Evolutionary conservation across 2,888 invertebrate genomes (phyloP), one percentile per base, ranked within the genome.

Genomic region (Plagodis pulveraria): DNA sequence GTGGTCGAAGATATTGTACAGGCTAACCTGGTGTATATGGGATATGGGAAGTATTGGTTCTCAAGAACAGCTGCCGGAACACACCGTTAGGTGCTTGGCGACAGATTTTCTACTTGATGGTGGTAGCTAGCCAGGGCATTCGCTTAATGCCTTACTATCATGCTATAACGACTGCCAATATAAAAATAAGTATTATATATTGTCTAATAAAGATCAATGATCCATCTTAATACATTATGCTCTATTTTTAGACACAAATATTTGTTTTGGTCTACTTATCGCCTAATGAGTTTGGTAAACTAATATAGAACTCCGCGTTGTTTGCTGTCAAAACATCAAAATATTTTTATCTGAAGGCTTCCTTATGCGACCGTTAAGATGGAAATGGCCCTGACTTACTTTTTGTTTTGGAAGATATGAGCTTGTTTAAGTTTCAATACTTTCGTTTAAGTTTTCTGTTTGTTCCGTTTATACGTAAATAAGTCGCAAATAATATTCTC

Each of bases 261-360:
- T 59, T 55, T 46, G 33, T 11, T 32, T 34, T 40, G 40, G 8
- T 40, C 40, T 40, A 41, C 7, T 49, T 43, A 50, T 42, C 33
- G 34, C 46, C 41, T 54, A 59, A 59, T 50, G 50, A 59, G 50
- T 54, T 58, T 34, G 54, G 58, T 50, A 54, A 59, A 59, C 58
- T 50, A 42, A 59, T 41, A 41, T 53, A 58, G 54, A 55, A 55
- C 50, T 51, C 45, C 43, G 38, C 32, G 33, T 34, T 55, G 55
- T 51, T 59, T 51, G 43, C 59, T 50, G 11, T 50, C 47, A 47
- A 59, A 54, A 59, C 59, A 59, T 47, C 46, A 40, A 55, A 55
- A 45, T 55, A 55, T 55, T 55, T 55, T 55, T 55, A 55, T 59
- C 50, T 36, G 49, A 34, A 43, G 42, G 50, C 50, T 54, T 59